Base-by-base conservation (phyloP, 2,888 invertebrate genomes). In the Macaria notata region DNA sequence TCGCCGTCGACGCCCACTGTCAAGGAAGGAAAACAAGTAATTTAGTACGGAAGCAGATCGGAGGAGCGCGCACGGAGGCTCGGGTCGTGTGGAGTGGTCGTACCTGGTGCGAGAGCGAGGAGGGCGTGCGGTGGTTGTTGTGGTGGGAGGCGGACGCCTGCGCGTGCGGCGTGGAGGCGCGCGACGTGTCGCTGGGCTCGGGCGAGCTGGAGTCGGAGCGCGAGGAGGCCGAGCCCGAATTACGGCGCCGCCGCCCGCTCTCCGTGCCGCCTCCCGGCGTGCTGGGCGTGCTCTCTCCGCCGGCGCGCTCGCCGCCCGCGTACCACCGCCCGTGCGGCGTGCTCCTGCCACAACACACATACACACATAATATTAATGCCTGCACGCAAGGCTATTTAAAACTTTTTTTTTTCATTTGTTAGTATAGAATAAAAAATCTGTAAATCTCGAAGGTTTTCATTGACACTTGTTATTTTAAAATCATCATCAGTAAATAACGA, bases 1-100 rank as follows among this genome's bases (percentile, higher is more conserved):
- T 87, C 75, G 95, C 95, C 73, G 95, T 95, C 70, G 95, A 93
- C 60, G 89, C 82, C 91, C 84, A 94, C 94, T 92, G 79, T 61
- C 58, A 69, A 71, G 73, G 65, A 41, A 36, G 3, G 33, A 36
- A 36, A 36, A 36, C 33, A 36, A 36, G 7, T 19, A 19, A 19
- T 19, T 19, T 19, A 19, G 19, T 19, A 19, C 19, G 19, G 19
- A 19, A 19, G 19, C 19, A 19, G 1, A 19, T 19, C 19, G 19
- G 19, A 19, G 19, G 19, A 19, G 19, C 19, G 19, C 1, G 19
- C 19, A 19, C 19, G 19, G 19, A 2, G 19, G 19, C 19, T 19
- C 19, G 19, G 19, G 2, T 19, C 19, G 19, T 4, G 41, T 41
- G 41, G 5, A 36, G 7, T 9, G 41, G 6, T 4, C 39, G 31